Base-by-base conservation (phyloP, 2,113 vertebrate species). In the Acrocephalus arundinaceus region DNA sequence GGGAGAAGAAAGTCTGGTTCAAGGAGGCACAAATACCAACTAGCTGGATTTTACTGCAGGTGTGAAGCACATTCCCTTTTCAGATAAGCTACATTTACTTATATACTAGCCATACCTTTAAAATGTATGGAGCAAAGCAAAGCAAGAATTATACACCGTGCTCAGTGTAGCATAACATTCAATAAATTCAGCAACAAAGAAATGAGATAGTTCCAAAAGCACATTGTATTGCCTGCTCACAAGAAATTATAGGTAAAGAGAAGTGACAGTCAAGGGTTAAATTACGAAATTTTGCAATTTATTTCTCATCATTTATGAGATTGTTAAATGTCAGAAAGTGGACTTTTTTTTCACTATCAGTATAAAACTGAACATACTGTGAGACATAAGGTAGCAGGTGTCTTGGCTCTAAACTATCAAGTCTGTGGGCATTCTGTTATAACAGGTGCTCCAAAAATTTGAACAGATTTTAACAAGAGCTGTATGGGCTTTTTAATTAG, bases 311-410 rank as follows among this genome's bases (percentile, higher is more conserved):
- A 95, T 97, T 98, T 97, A 95, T 97, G 97, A 98, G 97, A 98
- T 97, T 98, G 96, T 95, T 97, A 97, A 98, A 98, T 98, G 98
- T 98, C 98, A 98, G 97, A 98, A 98, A 98, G 97, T 98, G 97
- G 92, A 96, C 96, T 98, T 96, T 87, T 94, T 96, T 97, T 97
- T 98, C 96, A 95, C 97, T 98, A 98, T 98, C 97, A 98, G 97
- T 98, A 98, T 97, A 98, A 98, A 98, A 98, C 96, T 94, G 97
- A 98, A 98, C 98, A 98, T 98, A 98, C 98, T 98, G 98, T 95
- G 97, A 98, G 98, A 98, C 98, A 98, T 98, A 98, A 98, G 98
- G 98, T 98, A 98, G 97, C 98, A 98, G 98, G 98, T 98, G 98
- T 98, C 97, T 98, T 98, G 98, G 97, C 98, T 98, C 97, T 97